Conservation (phyloP, 2,888 invertebrate species). For the Plebejus anna region DNA sequence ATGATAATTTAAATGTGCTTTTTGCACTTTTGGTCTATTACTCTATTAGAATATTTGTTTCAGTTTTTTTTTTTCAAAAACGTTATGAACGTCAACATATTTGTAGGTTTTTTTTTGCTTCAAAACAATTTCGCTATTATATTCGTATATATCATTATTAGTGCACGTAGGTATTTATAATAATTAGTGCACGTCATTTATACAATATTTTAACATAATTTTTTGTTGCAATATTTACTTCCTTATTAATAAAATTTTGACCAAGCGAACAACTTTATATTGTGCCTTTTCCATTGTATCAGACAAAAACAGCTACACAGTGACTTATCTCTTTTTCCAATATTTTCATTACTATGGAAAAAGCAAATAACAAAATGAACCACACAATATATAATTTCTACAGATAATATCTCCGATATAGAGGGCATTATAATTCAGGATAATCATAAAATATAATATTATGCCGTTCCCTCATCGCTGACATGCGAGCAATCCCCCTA, state of each 20-base stretch:
- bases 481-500: slow-evolving; percentile 11
- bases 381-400: background rate
- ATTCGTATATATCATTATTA: too few species aligned
- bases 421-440: background rate
- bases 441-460: background rate
- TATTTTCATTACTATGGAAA: background rate
- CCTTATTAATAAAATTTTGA: too few species aligned
- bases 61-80: background rate
- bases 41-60: background rate
- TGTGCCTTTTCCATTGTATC: too few species aligned
- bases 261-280: too few species aligned
- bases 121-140: too few species aligned
- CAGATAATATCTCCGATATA: background rate
- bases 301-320: too few species aligned
- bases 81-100: too few species aligned
- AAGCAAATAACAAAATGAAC: background rate
- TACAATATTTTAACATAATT: too few species aligned
- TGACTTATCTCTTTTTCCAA: too few species aligned
- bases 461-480: background rate
- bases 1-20: background rate
- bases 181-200: too few species aligned
- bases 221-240: background rate
- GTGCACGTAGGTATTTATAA: too few species aligned
- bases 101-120: too few species aligned
- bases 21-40: background rate